phyloP scores from a whole-genome alignment of 2,888 invertebrate genomes.

The Gymnoscelis rufifasciata region DNA sequence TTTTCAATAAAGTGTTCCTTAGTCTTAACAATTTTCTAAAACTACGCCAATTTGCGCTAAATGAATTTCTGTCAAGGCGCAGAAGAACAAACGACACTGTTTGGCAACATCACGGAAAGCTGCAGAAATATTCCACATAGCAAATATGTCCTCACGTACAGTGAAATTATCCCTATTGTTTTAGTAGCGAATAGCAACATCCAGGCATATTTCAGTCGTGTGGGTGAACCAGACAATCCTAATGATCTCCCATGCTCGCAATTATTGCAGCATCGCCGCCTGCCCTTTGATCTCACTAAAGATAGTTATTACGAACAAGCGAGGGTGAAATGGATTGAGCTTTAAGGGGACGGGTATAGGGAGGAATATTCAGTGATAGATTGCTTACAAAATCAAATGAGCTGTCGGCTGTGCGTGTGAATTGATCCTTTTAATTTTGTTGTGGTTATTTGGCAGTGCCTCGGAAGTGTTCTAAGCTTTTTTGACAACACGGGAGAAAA shows the following conservation, averaged over 20 bases:
- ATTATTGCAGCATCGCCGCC: constrained; percentile 72
- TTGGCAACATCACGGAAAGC: too few species aligned
- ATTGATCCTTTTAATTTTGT: constrained; percentile 1
- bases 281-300: constrained; percentile 74
- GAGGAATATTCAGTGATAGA: not conserved
- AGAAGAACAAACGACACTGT: too few species aligned
- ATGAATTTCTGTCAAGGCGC: too few species aligned
- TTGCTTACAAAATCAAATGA: not conserved
- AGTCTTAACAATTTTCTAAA: too few species aligned
- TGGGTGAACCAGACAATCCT: constrained; percentile 14
- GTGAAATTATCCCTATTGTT: too few species aligned
- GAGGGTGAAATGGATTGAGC: constrained; percentile 73
- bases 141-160: too few species aligned
- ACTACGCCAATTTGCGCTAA: too few species aligned
- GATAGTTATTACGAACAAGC: constrained; percentile 72
- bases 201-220: constrained; percentile 8
- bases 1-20: too few species aligned
- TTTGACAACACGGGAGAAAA: too few species aligned
- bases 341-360: constrained; percentile 43
- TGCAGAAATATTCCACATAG: too few species aligned
- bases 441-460: too few species aligned
- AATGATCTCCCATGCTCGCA: constrained; percentile 31
- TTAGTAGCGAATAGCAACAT: not conserved
- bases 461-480: too few species aligned
- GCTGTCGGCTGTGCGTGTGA: constrained; percentile 1